phyloP scores from a whole-genome alignment of 2,888 invertebrate species.

The Melanchra persicariae region DNA sequence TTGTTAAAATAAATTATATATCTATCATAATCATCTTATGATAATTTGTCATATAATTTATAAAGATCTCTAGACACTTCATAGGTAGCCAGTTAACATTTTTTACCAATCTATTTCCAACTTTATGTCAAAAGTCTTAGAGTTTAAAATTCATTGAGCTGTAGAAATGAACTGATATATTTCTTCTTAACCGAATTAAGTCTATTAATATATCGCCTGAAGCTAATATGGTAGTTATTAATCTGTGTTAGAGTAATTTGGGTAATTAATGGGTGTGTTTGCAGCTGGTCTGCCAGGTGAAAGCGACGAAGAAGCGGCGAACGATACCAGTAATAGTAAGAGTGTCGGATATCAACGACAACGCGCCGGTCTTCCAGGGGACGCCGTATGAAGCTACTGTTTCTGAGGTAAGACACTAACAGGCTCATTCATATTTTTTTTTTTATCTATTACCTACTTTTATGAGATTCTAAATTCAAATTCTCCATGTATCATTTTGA shows the following conservation, averaged over 20 bases:
- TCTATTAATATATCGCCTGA: slow-evolving; percentile 58
- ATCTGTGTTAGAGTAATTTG: slow-evolving; percentile 64
- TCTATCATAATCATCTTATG: slow-evolving; percentile 56
- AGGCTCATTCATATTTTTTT: too few species aligned
- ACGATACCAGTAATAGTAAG: slow-evolving; percentile 97
- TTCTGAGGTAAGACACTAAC: slow-evolving; percentile 94
- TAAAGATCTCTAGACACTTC: slow-evolving; percentile 49
- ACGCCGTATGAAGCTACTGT: slow-evolving; percentile 96
- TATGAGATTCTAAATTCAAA: too few species aligned
- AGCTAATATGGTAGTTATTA: slow-evolving; percentile 63
- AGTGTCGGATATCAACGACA: slow-evolving; percentile 97
- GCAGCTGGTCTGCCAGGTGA: slow-evolving; percentile 96
- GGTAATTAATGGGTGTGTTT: slow-evolving; percentile 75
- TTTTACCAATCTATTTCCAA: slow-evolving; percentile 21
- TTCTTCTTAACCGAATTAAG: slow-evolving; percentile 43
- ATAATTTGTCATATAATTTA: slow-evolving; percentile 65
- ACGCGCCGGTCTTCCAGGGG: slow-evolving; percentile 95
- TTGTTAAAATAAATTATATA: slow-evolving; percentile 58
- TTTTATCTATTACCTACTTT: too few species aligned
- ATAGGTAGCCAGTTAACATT: slow-evolving; percentile 20
- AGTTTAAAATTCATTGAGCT: slow-evolving; percentile 4
- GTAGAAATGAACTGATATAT: slow-evolving; percentile 9
- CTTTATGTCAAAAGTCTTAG: not conserved
- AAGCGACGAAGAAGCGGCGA: slow-evolving; percentile 94
- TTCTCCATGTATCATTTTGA: too few species aligned